phyloP scores from a whole-genome alignment of 2,888 invertebrate species.

The Diaphora mendica region DNA sequence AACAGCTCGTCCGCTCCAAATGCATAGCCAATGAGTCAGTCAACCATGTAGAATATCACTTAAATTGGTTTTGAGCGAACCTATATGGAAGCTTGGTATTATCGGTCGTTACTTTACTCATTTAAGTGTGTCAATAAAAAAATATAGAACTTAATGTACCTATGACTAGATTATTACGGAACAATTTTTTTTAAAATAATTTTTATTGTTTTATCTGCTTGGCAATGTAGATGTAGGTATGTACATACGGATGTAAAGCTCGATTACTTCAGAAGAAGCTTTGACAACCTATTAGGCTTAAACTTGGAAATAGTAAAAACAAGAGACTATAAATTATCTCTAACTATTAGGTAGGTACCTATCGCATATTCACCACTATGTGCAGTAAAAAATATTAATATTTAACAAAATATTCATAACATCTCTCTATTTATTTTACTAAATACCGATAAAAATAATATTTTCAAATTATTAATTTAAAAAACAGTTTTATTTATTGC shows the following conservation, averaged over 20 bases:
- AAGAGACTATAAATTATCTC: neutral
- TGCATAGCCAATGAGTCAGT: constrained; percentile 85
- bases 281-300: neutral
- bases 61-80: constrained; percentile 17
- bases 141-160: neutral
- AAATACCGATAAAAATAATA: no score
- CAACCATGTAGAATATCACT: constrained; percentile 60
- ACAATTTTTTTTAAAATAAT: neutral
- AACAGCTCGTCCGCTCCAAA: constrained; percentile 79
- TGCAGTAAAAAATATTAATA: no score
- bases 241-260: neutral
- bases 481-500: neutral
- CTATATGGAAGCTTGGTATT: neutral
- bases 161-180: neutral
- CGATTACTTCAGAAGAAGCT: neutral
- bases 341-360: no score
- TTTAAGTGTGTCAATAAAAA: neutral
- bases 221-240: no score
- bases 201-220: neutral
- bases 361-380: no score
- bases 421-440: no score
- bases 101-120: neutral
- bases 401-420: no score
- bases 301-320: neutral
- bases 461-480: no score